phyloP scores from a whole-genome alignment of 2,113 vertebrate genomes.

The Halichoeres trimaculatus region DNA sequence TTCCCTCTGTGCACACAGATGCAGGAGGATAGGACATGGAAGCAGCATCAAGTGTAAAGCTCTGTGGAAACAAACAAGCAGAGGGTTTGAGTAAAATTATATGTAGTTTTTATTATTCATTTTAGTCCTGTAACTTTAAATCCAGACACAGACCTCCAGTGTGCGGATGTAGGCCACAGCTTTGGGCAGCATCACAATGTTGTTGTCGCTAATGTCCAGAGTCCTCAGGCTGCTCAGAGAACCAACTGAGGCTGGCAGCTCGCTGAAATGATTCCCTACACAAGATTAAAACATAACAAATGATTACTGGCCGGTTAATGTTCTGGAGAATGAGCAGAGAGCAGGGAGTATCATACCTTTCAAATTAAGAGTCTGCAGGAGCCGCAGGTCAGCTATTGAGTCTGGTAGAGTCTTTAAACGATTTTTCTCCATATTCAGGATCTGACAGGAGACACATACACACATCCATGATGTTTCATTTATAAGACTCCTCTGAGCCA shows the following conservation, averaged over 20 bases:
- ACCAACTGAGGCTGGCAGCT: conserved; percentile 82
- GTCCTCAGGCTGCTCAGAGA: conserved; percentile 87
- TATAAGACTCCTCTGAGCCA: background rate
- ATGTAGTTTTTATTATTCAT: background rate
- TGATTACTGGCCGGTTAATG: background rate
- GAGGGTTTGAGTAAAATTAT: background rate
- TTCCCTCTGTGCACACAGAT: conserved; percentile 86
- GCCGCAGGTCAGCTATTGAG: conserved; percentile 85
- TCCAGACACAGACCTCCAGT: conserved; percentile 83
- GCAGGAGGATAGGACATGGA: conserved; percentile 87
- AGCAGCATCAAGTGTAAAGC: conserved; percentile 85
- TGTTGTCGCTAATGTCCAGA: conserved; percentile 89
- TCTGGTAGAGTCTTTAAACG: conserved; percentile 87
- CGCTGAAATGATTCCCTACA: conserved; percentile 88
- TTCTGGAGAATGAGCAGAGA: background rate
- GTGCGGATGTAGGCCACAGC: conserved; percentile 85
- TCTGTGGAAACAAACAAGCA: conserved; percentile 78
- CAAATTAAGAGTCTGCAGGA: conserved; percentile 91
- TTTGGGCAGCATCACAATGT: conserved; percentile 84
- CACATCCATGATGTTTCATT: background rate
- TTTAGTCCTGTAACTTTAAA: background rate
- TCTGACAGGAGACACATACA: conserved; percentile 78
- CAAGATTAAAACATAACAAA: background rate
- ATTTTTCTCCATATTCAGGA: conserved; percentile 93
- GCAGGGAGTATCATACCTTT: conserved; percentile 84